Base-by-base conservation (phyloP, 1,140 invertebrate genomes). In the Scaptomyza montana region DNA sequence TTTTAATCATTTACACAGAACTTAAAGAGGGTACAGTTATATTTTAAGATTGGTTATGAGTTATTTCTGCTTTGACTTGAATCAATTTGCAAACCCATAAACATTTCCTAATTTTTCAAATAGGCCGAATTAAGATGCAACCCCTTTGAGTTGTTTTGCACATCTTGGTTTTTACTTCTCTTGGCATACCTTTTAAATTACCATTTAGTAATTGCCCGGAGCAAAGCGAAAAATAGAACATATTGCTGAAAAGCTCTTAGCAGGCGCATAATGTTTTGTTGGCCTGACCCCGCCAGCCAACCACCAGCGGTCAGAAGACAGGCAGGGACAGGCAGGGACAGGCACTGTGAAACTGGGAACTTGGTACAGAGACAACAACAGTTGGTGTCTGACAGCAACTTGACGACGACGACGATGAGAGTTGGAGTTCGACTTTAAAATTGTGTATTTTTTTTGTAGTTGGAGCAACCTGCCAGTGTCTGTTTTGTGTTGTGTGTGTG, bases 361-460 rank as follows among this genome's bases (percentile, higher is more conserved):
- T 59, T 28, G 47, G 67, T 66, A 59, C 70, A 87, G 74, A 85
- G 60, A 78, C 82, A 87, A 78, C 82, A 87, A 79, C 84, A 87
- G 84, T 87, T 87, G 82, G 82, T 89, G 71, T 87, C 82, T 86
- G 82, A 86, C 82, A 86, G 82, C 82, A 82, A 87, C 82, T 84
- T 87, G 82, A 86, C 81, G 81, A 74, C 66, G 57, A 57, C 55
- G 59, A 41, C 30, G 53, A 25, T 46, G 55, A 65, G 59, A 65
- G 62, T 47, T 28, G 16, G 5, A 28, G 47, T 51, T 41, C 33
- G 19, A 39, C 36, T 55, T 36, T 7, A 36, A 50, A 36, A 41
- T 39, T 54, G 6, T 43, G 55, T 19, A 43, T 16, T 41, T 55
- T 41, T 55, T 61, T 36, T 36, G 36, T n/a, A 50, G 60, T 49